phyloP scores from a whole-genome alignment of 2,113 vertebrate genomes.

The Triplophysa rosa region DNA sequence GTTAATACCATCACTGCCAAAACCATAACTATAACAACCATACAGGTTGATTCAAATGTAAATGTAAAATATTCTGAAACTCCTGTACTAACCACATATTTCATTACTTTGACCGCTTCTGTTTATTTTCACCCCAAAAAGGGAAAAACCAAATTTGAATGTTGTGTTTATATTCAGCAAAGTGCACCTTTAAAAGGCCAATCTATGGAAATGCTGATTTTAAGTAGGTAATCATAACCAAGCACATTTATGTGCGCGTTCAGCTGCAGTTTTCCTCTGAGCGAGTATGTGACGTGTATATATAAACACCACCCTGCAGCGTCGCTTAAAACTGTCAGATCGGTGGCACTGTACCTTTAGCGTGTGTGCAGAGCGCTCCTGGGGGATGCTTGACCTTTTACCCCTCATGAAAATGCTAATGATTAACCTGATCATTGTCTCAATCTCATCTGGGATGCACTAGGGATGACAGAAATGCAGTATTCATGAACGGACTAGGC shows the following conservation, averaged over 20 bases:
- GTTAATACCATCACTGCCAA: no score
- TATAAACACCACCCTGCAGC: not conserved
- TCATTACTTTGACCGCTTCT: no score
- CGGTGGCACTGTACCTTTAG: not conserved
- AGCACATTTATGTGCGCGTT: constrained; percentile 37
- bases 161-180: no score
- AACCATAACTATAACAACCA: no score
- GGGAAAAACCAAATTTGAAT: no score
- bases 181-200: not conserved
- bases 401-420: constrained; percentile 52
- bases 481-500: constrained; percentile 38
- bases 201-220: constrained; percentile 39
- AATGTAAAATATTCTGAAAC: no score
- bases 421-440: constrained; percentile 49
- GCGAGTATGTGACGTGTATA: constrained; percentile 13
- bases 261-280: constrained; percentile 6
- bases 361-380: constrained; percentile 22
- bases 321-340: constrained; percentile 2
- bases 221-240: not conserved
- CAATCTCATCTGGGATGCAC: constrained; percentile 41
- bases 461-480: constrained; percentile 41
- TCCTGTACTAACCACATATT: no score
- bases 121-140: no score
- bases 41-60: no score
- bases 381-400: constrained; percentile 30